Base-by-base conservation (phyloP, 2,797 vertebrate species). In the Melanotaenia boesemani region DNA sequence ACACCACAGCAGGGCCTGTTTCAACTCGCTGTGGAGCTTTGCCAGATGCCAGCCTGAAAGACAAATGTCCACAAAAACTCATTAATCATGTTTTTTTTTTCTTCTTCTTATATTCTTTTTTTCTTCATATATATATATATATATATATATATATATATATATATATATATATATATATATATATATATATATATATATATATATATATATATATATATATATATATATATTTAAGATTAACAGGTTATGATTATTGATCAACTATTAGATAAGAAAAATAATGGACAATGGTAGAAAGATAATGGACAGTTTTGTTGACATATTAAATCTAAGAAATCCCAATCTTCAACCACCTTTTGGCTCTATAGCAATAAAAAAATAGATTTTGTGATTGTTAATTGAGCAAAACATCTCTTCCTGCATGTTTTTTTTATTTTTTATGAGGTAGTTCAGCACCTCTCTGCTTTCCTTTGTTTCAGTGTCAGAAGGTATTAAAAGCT, bases 1-100 rank as follows among this genome's bases (percentile, higher is more conserved):
- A 91, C 86, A 85, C 84, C 81, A 83, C 85, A 83, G 90, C 89
- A 70, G 85, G 87, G 88, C 88, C 88, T 91, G 90, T 90, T 86
- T 78, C 83, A 84, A 88, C 92, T 92, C 52, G 90, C 86, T 80
- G 71, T 72, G 82, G 83, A 88, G 87, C 86, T 85, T 82, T 71
- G n/a, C 86, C 91, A 91, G 82, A 90, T 89, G 86, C 86, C 81
- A 88, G 60, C 78, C 73, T 67, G 76, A 73, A 79, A 85, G 90
- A 90, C 85, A 81, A 85, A 89, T 57, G 85, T 88, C 85, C 80
- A 44, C 90, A 74, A 75, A 81, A 70, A 62, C 69, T 63, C 79
- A 86, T 84, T 69, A 71, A 86, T 91, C 85, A 86, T 18, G 48
- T 56, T 20, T 57, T 59, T 1, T 26, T 66, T 56, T 36, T 1